Evolutionary conservation across 2,888 invertebrate species (phyloP).

Genomic region (Fragum sueziense): DNA sequence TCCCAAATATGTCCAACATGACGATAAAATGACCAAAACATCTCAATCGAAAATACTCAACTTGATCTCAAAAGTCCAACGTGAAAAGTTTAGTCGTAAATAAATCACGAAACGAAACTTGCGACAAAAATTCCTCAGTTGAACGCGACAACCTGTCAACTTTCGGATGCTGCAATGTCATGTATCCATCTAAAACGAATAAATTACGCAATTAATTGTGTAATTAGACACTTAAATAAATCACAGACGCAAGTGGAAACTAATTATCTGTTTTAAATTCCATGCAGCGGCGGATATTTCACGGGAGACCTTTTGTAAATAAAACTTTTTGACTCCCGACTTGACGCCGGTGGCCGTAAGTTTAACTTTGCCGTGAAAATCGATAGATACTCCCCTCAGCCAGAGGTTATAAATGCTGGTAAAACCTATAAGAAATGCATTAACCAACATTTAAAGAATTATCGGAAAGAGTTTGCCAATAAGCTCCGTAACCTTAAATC

Average conservation of each 20-base stretch:
- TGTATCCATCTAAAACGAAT: not conserved
- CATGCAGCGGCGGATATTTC: not conserved
- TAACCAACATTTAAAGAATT: too few species aligned
- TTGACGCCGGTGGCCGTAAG: slow-evolving; percentile 14
- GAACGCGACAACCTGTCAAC: not conserved
- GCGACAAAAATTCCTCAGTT: not conserved
- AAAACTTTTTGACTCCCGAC: not conserved
- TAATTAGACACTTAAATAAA: slow-evolving; percentile 23
- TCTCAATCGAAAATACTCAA: not conserved
- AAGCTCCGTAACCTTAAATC: too few species aligned
- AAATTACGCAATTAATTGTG: slow-evolving; percentile 10
- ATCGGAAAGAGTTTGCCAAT: too few species aligned
- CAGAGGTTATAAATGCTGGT: too few species aligned
- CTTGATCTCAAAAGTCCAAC: too few species aligned
- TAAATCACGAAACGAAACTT: not conserved
- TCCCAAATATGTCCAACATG: slow-evolving; percentile 10
- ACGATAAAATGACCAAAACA: not conserved
- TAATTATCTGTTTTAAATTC: not conserved
- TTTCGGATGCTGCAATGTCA: slow-evolving; percentile 2
- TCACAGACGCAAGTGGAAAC: slow-evolving; percentile 8
- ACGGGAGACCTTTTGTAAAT: slow-evolving; percentile 3
- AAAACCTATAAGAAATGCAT: too few species aligned
- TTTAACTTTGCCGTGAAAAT: slow-evolving; percentile 3
- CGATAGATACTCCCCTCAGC: too few species aligned
- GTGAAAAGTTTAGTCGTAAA: too few species aligned